Percentiles rank a stretch among this genome's conserved stretches.
These are phyloP conservation scores for Drosophila burlai DNA, from an alignment of 1,140 invertebrate genomes.

Conservation along the genomic window DNA sequence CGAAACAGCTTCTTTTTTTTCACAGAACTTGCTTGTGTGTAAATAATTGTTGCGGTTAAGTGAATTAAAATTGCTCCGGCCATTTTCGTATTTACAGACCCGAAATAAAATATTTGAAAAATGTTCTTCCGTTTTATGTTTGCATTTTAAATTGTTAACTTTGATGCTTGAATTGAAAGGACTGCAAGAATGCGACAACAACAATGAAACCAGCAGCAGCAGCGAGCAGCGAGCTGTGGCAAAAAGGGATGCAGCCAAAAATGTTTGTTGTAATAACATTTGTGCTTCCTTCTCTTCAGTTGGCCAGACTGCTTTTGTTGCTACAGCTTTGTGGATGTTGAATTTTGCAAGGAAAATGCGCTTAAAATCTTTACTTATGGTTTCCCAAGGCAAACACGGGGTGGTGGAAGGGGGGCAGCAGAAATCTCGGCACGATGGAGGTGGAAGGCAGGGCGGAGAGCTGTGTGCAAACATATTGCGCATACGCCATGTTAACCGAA, in stretches of 20 bases:
- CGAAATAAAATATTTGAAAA: constrained; percentile 33
- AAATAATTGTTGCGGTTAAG: constrained; percentile 55
- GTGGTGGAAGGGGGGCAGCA: constrained; percentile 21
- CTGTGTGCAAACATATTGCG: constrained; percentile 74
- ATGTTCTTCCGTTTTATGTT: constrained; percentile 22
- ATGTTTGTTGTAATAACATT: constrained; percentile 49
- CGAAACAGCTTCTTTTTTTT: background rate
- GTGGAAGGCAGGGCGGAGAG: background rate
- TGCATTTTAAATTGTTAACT: constrained; percentile 41
- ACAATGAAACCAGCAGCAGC: background rate
- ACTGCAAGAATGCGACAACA: constrained; percentile 25
- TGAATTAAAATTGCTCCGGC: constrained; percentile 49
- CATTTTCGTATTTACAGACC: constrained; percentile 37
- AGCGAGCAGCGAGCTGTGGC: background rate
- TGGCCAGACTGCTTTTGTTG: constrained; percentile 49
- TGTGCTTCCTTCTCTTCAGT: constrained; percentile 35
- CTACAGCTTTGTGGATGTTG: constrained; percentile 51
- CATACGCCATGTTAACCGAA: constrained; percentile 81
- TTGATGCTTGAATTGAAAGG: constrained; percentile 29
- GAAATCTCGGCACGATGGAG: constrained; percentile 33
- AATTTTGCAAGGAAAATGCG: constrained; percentile 67
- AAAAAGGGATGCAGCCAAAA: constrained; percentile 15
- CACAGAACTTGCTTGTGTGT: constrained; percentile 14
- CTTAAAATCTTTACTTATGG: constrained; percentile 80
- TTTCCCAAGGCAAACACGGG: constrained; percentile 59